phyloP scores from a whole-genome alignment of 2,797 vertebrate genomes.

The Brotula barbata region DNA sequence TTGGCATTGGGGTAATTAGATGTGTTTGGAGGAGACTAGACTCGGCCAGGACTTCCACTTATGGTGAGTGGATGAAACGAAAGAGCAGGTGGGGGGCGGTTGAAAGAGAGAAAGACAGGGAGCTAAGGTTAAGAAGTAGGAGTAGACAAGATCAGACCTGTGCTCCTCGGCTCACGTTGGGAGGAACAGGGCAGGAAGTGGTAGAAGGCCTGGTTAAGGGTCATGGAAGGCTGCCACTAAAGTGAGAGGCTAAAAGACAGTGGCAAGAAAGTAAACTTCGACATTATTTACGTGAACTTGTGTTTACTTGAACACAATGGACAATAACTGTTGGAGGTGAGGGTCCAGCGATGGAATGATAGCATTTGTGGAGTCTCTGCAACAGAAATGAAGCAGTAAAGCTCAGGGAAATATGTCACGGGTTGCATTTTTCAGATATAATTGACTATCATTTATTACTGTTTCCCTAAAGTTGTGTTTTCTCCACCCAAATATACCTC shows the following conservation, averaged over 20 bases:
- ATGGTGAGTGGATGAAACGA: slow-evolving; percentile 64
- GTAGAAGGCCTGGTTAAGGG: slow-evolving; percentile 16
- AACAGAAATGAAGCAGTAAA: background rate
- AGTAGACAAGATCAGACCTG: slow-evolving; percentile 1
- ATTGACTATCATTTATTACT: too few species aligned
- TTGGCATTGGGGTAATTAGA: slow-evolving; percentile 86
- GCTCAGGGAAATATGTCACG: background rate
- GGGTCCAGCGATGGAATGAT: background rate
- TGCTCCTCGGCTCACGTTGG: background rate
- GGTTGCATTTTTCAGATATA: too few species aligned
- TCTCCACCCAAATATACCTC: too few species aligned
- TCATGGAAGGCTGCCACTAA: slow-evolving; percentile 35
- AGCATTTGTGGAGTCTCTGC: background rate
- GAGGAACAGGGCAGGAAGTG: background rate
- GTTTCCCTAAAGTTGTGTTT: too few species aligned
- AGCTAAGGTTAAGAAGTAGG: slow-evolving; percentile 34
- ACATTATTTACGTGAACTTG: background rate
- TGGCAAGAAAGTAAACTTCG: background rate
- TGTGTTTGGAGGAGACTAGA: slow-evolving; percentile 74
- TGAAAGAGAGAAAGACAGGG: slow-evolving; percentile 35
- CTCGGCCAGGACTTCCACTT: slow-evolving; percentile 69
- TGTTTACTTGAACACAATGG: too few species aligned
- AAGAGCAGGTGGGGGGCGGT: slow-evolving; percentile 8
- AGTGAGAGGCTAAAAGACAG: slow-evolving; percentile 27
- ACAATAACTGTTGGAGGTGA: background rate